phyloP scores from a whole-genome alignment of 92 coral and sea anemone species.

The Epizoanthus ramosus region DNA sequence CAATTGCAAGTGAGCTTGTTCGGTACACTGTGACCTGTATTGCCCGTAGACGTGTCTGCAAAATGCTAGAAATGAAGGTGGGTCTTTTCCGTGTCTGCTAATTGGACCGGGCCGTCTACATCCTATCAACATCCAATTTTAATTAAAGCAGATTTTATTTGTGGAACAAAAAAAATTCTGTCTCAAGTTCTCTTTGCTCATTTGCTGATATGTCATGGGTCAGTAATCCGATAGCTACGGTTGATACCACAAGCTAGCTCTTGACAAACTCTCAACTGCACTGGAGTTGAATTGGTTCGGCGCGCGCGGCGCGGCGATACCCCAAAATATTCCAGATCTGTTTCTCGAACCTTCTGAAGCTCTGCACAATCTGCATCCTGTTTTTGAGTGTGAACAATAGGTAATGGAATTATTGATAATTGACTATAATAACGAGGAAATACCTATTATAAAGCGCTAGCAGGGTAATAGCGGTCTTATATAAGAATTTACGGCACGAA shows the following conservation, averaged over 20 bases:
- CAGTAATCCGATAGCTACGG: neutral
- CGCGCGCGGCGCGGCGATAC: neutral
- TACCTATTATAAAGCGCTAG: too few species aligned
- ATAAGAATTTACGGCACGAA: constrained; percentile 1
- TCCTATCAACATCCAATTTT: neutral
- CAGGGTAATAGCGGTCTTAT: neutral
- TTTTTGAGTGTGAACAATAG: too few species aligned
- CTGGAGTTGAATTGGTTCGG: neutral
- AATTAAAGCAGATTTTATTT: neutral
- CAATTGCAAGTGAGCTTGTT: neutral
- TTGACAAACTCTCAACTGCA: neutral
- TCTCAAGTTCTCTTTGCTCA: neutral
- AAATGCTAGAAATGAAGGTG: neutral
- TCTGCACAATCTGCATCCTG: too few species aligned
- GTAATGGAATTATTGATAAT: too few species aligned
- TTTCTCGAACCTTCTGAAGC: too few species aligned
- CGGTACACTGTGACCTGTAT: neutral
- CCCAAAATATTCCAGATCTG: too few species aligned
- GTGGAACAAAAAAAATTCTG: too few species aligned
- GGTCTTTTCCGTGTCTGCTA: neutral
- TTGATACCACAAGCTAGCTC: neutral
- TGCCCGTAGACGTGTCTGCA: neutral
- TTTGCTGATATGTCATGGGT: neutral
- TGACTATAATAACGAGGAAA: too few species aligned
- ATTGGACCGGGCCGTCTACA: neutral